Evolutionary conservation across 2,113 vertebrate genomes (phyloP).

Genomic region (Illadopsis cleaveri): DNA sequence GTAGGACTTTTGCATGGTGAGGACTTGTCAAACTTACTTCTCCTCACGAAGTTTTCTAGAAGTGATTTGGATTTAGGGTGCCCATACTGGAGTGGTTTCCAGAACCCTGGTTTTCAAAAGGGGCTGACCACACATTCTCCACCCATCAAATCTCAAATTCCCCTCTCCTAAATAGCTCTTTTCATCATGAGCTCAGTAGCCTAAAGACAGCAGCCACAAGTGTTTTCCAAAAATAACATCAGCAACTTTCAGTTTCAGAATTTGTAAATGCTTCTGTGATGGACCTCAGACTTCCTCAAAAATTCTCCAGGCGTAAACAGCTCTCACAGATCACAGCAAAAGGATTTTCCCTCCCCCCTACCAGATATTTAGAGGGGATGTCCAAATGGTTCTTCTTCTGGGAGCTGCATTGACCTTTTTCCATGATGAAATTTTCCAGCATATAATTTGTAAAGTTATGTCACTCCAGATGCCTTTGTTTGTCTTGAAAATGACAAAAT

Average conservation of each 20-base stretch:
- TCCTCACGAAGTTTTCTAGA: not conserved
- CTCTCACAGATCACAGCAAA: not conserved
- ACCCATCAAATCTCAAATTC: not conserved
- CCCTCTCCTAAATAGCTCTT: not conserved
- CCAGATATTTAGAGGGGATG: not conserved
- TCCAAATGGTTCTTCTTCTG: not conserved
- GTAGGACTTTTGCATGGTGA: not conserved
- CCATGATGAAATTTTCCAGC: not conserved
- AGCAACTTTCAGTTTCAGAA: constrained; percentile 43
- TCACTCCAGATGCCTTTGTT: not conserved
- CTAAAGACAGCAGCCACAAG: not conserved
- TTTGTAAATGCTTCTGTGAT: constrained; percentile 16
- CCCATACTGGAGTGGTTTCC: not conserved
- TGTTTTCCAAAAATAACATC: constrained; percentile 40
- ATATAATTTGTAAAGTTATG: not conserved
- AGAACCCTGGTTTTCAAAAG: not conserved
- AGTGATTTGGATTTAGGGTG: not conserved
- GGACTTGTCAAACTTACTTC: not conserved
- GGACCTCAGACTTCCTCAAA: constrained; percentile 35
- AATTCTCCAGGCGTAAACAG: constrained; percentile 16
- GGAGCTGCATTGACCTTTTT: not conserved
- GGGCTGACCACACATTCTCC: not conserved
- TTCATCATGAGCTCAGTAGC: not conserved
- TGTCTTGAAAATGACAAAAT: not conserved
- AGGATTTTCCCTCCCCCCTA: not conserved